Evolutionary conservation across 2,113 vertebrate genomes (phyloP).

Genomic region (Prinia subflava): DNA sequence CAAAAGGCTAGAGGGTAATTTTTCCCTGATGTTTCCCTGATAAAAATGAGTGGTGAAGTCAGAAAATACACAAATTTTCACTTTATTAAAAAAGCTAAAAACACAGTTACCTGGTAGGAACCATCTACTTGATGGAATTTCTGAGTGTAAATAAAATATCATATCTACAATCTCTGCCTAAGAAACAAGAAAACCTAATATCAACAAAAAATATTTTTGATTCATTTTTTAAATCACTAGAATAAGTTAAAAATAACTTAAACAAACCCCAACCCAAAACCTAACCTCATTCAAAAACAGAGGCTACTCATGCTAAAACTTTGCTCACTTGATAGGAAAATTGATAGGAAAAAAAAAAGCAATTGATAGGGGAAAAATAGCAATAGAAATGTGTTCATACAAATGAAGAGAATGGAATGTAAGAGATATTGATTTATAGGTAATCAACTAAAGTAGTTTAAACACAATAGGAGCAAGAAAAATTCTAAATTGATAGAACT

Average conservation of each 20-base stretch:
- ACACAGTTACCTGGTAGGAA: neutral
- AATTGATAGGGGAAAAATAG: neutral
- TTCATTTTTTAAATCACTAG: neutral
- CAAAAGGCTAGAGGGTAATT: constrained; percentile 25
- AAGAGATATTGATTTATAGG: neutral
- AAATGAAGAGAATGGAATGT: neutral
- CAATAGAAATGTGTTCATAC: neutral
- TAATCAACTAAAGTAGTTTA: neutral
- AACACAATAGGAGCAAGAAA: neutral
- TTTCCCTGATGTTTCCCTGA: constrained; percentile 25
- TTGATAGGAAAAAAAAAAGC: neutral
- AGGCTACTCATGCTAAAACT: neutral
- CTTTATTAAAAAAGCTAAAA: constrained; percentile 36
- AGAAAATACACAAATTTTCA: constrained; percentile 20
- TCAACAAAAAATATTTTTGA: neutral
- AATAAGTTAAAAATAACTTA: neutral
- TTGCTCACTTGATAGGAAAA: neutral
- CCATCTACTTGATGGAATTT: constrained; percentile 15
- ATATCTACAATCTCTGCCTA: neutral
- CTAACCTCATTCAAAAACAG: neutral
- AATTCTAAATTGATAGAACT: neutral
- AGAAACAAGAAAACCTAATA: neutral
- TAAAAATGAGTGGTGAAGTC: constrained; percentile 34
- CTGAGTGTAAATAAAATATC: constrained; percentile 4
- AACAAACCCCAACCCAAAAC: rapidly evolving